Evolutionary conservation across 1,140 invertebrate species (phyloP), one percentile per base, ranked within the genome.

Genomic region (Calliphora vicina): DNA sequence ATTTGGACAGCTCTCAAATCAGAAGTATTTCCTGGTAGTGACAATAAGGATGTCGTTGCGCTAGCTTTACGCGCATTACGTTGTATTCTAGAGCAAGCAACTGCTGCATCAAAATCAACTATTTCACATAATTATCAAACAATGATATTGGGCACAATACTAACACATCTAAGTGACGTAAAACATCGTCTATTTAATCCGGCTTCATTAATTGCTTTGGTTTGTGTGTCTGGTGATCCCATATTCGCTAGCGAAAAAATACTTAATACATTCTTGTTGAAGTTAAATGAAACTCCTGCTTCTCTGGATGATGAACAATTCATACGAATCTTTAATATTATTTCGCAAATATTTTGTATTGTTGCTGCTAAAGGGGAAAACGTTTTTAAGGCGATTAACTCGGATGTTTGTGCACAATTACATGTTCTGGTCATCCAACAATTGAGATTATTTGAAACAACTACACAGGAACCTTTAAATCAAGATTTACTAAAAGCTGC

Each of bases 71-170:
- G 85, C 26, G 82, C 86, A 0, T 84, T 91, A 25, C 82, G 86
- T 0, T 85, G 86, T 2, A 83, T 91, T 23, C 73, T 91, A 0
- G 86, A 88, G 42, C 82, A 84, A 35, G 87, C 88, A 1, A 27
- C 85, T 13, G 84, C 84, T 12, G 74, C 85, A 72, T 42, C 42
- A 17, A 61, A 82, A 8, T 25, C 74, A 8, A 82, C 83, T 2
- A 87, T 89, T 8, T 89, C 88, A 45, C 87, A 90, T 20, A 88
- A 83, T 82, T 87, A 89, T 82, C 87, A 90, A 74, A 90, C 84
- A 23, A 85, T 83, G 4, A 85, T 90, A 0, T 45, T 90, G 42
- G 88, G 87, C 0, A 87, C 86, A 9, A 87, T 90, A 20, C 76
- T 90, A 61, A 81, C 87, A 0, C 88, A 90, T 9, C 26, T 90